Evolutionary conservation across 2,113 vertebrate species (phyloP).

Genomic region (Xenopus borealis): DNA sequence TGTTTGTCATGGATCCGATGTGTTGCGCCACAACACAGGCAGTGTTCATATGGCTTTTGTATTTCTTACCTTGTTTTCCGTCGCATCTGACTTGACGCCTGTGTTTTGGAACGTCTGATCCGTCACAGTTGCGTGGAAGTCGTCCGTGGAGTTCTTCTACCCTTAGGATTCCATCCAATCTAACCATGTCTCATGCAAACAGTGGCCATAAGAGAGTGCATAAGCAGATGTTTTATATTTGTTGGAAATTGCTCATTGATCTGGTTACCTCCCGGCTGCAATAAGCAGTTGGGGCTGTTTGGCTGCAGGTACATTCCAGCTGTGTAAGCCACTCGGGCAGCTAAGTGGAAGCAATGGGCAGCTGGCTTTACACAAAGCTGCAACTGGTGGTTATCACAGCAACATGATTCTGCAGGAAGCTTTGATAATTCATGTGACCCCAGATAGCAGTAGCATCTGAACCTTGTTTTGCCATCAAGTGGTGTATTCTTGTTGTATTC

Average conservation of each 20-base stretch:
- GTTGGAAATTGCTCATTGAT: constrained; percentile 24
- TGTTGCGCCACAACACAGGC: too few relatives aligned
- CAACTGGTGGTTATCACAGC: constrained; percentile 3
- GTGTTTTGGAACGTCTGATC: too few relatives aligned
- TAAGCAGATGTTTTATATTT: constrained; percentile 32
- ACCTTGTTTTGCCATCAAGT: constrained; percentile 44
- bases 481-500: neutral
- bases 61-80: too few relatives aligned
- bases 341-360: neutral
- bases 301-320: neutral
- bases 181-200: neutral
- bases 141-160: too few relatives aligned
- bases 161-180: neutral
- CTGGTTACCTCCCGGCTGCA: constrained; percentile 12
- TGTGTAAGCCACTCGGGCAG: neutral
- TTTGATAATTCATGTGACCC: constrained; percentile 29
- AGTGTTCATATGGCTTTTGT: too few relatives aligned
- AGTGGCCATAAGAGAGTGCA: constrained; percentile 17
- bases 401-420: neutral
- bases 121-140: too few relatives aligned
- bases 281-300: neutral
- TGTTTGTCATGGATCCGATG: too few relatives aligned
- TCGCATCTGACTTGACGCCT: too few relatives aligned
- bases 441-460: constrained; percentile 40
- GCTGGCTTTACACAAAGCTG: neutral